Evolutionary conservation across 2,113 vertebrate genomes (phyloP).

Genomic region (Thalassarche chlororhynchos): DNA sequence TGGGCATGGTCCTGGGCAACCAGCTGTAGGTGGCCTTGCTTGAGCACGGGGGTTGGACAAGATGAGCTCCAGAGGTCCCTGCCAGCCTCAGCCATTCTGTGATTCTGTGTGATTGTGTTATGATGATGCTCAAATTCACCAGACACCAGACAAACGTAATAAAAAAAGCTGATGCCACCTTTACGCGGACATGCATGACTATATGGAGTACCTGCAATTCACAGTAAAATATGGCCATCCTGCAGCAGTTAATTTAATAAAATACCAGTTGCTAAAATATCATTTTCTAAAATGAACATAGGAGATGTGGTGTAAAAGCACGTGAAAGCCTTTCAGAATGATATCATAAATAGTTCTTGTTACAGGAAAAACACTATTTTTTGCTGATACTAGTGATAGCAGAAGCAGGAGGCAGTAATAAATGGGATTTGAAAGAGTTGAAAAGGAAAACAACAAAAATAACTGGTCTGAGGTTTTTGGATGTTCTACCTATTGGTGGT

Average conservation of each 20-base stretch:
- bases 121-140: not conserved
- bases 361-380: not conserved
- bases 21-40: not conserved
- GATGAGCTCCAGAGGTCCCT: not conserved
- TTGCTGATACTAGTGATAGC: not conserved
- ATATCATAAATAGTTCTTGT: not conserved
- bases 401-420: not conserved
- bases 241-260: not conserved
- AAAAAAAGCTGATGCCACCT: not conserved
- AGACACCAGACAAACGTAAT: rapidly evolving
- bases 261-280: not conserved
- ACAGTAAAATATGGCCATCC: not conserved
- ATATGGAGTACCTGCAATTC: not conserved
- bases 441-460: not conserved
- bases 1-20: rapidly evolving
- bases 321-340: not conserved
- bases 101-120: not conserved
- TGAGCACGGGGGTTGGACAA: not conserved
- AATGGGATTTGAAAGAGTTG: not conserved
- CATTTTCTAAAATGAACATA: not conserved
- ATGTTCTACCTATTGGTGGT: not conserved
- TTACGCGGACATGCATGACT: rapidly evolving
- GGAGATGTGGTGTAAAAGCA: not conserved
- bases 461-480: not conserved
- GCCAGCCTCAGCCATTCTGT: not conserved